These are phyloP conservation scores for Dioctria linearis DNA, from an alignment of 2,888 invertebrate genomes.

Conservation along the genomic window DNA sequence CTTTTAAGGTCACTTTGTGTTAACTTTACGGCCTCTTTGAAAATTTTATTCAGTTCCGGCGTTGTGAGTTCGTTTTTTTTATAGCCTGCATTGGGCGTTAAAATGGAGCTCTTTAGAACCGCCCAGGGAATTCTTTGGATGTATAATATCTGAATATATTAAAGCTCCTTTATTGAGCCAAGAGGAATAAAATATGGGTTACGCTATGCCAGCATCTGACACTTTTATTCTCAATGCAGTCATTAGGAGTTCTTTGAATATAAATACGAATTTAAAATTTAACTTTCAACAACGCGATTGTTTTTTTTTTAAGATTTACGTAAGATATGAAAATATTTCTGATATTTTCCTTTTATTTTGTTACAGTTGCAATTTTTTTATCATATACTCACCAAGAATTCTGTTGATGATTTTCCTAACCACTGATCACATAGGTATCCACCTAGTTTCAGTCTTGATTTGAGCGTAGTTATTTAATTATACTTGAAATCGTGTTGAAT, in stretches of 20 bases:
- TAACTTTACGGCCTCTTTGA: conserved; percentile 52
- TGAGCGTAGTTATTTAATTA: no score
- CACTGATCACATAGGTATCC: no score
- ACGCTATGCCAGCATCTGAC: no score
- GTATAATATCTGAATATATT: conserved; percentile 32
- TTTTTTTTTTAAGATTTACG: no score
- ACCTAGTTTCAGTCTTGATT: no score
- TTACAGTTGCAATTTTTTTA: no score
- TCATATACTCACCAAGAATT: no score
- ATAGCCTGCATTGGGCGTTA: conserved; percentile 46
- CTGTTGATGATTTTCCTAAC: no score
- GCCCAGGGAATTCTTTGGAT: conserved; percentile 35
- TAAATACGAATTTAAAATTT: conserved; percentile 9
- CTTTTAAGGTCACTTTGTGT: conserved; percentile 49
- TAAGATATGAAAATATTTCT: no score
- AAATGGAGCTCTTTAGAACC: conserved; percentile 38
- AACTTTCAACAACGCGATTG: not conserved
- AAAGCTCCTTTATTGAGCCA: conserved; percentile 20
- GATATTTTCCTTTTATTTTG: no score
- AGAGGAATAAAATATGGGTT: conserved; percentile 28
- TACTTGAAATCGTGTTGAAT: no score
- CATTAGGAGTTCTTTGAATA: conserved; percentile 9
- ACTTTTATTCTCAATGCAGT: conserved; percentile 14
- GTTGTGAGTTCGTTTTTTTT: conserved; percentile 37
- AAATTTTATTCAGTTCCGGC: conserved; percentile 49